These are phyloP conservation scores for Ostrea edulis DNA, from an alignment of 1,140 invertebrate genomes.

Conservation along the genomic window DNA sequence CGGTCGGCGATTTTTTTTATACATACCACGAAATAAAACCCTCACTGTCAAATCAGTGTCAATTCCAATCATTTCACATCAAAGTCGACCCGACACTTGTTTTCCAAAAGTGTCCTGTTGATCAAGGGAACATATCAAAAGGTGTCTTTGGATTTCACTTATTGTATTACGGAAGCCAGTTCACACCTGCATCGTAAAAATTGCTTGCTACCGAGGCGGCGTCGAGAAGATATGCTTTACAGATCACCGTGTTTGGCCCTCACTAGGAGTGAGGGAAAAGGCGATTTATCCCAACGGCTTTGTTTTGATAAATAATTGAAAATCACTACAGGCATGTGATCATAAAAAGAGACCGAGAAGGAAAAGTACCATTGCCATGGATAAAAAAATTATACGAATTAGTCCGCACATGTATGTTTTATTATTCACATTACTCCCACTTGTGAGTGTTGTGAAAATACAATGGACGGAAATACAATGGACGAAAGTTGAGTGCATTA, in stretches of 20 bases:
- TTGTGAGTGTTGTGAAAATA: no score
- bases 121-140: background rate
- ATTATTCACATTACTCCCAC: no score
- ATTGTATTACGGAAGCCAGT: slow-evolving; percentile 7
- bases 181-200: background rate
- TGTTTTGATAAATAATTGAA: slow-evolving; percentile 27
- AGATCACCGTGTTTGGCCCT: background rate
- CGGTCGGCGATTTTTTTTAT: no score
- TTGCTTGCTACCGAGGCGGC: background rate
- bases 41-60: background rate
- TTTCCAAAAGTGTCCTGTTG: background rate
- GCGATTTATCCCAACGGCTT: background rate
- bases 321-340: background rate
- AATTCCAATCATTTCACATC: background rate
- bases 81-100: background rate
- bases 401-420: no score
- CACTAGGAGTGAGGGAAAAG: background rate
- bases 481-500: no score
- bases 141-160: background rate
- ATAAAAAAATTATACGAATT: background rate
- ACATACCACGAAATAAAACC: background rate
- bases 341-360: background rate
- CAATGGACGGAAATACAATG: no score
- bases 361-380: background rate
- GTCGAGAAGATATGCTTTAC: background rate